These are phyloP conservation scores for Beaufortia kweichowensis DNA, from an alignment of 2,113 vertebrate genomes.

Conservation along the genomic window DNA sequence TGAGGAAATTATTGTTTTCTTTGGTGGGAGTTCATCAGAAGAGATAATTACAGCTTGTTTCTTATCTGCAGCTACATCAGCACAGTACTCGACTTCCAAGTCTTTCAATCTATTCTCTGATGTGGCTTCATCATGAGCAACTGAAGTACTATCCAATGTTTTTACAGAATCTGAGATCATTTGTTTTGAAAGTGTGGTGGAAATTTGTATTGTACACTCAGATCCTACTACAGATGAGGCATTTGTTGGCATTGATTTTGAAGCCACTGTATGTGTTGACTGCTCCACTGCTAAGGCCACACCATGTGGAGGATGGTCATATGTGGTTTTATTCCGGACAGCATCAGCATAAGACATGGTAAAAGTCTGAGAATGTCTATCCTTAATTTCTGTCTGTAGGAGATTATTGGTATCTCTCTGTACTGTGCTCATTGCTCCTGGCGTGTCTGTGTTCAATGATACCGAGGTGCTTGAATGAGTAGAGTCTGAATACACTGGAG, in stretches of 20 bases:
- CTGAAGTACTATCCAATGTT: not conserved
- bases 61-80: not conserved
- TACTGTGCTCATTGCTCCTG: slow-evolving; percentile 4
- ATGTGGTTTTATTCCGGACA: too few relatives aligned
- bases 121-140: not conserved
- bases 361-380: not conserved
- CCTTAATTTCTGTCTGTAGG: not conserved
- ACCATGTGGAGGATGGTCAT: not conserved
- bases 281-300: not conserved
- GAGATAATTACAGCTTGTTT: not conserved
- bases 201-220: not conserved
- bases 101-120: not conserved
- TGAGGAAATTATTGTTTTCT: slow-evolving; percentile 8
- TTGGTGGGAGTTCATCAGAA: slow-evolving; percentile 1
- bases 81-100: not conserved
- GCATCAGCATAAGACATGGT: not conserved
- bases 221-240: not conserved
- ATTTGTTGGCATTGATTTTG: not conserved
- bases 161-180: slow-evolving; percentile 11
- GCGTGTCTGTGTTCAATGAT: slow-evolving; percentile 19
- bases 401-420: not conserved
- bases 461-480: slow-evolving; percentile 22
- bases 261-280: too few relatives aligned
- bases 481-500: not conserved
- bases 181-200: not conserved